phyloP scores from a whole-genome alignment of 2,797 vertebrate species.

The Rhinophrynus dorsalis region DNA sequence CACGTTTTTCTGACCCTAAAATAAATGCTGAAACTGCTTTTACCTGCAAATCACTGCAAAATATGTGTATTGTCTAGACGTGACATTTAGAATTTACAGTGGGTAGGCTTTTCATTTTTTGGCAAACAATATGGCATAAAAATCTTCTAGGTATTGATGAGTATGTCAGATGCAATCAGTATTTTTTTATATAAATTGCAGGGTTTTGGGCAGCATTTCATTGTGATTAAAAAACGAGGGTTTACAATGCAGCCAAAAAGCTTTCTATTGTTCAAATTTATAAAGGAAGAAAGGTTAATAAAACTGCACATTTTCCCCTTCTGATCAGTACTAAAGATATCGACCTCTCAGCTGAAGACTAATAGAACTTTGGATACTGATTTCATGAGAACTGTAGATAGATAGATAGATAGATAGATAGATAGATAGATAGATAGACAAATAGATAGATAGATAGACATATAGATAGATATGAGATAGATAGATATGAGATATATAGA shows the following conservation, averaged over 20 bases:
- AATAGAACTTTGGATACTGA: no score
- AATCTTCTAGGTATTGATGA: background rate
- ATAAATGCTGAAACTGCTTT: no score
- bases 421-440: no score
- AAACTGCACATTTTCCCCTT: slow-evolving; percentile 21
- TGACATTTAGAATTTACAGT: slow-evolving; percentile 20
- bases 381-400: no score
- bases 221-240: slow-evolving; percentile 16
- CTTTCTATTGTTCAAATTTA: slow-evolving; percentile 16
- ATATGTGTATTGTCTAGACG: background rate
- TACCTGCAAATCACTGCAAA: no score
- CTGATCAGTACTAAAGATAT: slow-evolving; percentile 34
- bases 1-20: no score
- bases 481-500: no score
- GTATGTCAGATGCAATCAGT: background rate
- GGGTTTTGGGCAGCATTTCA: slow-evolving; percentile 21
- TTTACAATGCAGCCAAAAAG: slow-evolving; percentile 10
- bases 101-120: slow-evolving; percentile 10
- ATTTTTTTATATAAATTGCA: slow-evolving; percentile 14
- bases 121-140: background rate
- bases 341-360: slow-evolving; percentile 1
- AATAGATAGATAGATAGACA: no score
- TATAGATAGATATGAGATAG: no score
- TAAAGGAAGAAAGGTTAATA: slow-evolving; percentile 23
- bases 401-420: no score